These are phyloP conservation scores for Turritopsis dohrnii DNA, from an alignment of 30 jellyfish, hydroid and myxozoan species.

Conservation along the genomic window DNA sequence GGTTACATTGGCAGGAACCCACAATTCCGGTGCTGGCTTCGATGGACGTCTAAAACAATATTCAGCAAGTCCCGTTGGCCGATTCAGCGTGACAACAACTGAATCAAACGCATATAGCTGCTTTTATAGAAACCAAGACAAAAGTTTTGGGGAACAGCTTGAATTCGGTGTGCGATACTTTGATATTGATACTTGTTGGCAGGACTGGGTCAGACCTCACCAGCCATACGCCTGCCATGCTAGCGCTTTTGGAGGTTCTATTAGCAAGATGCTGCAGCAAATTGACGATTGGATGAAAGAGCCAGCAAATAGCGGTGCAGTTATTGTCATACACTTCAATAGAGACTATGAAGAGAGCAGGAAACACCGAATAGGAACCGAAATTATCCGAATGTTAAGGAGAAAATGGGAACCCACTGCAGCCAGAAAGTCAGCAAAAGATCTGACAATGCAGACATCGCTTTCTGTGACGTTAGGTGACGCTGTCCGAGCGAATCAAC, in stretches of 20 bases:
- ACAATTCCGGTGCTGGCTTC: conserved; percentile 73
- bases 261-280: conserved; percentile 38
- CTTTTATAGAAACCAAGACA: conserved; percentile 47
- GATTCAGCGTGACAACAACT: not conserved
- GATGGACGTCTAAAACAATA: conserved; percentile 41
- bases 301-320: conserved; percentile 45
- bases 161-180: conserved; percentile 73
- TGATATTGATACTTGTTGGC: conserved; percentile 80
- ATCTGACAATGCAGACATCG: not conserved
- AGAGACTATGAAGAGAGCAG: conserved; percentile 43
- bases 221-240: conserved; percentile 50
- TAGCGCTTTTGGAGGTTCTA: conserved; percentile 67
- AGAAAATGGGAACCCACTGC: not conserved
- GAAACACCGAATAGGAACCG: not conserved
- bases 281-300: conserved; percentile 64
- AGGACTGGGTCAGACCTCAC: conserved; percentile 16
- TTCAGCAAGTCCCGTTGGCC: conserved; percentile 37
- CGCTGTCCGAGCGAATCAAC: conserved; percentile 13
- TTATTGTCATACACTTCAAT: conserved; percentile 61
- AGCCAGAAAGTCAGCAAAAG: not conserved
- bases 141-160: conserved; percentile 49
- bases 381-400: conserved; percentile 15
- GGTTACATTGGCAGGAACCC: conserved; percentile 79
- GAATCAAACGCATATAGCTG: conserved; percentile 45
- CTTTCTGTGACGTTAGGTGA: not conserved